These are phyloP conservation scores for Sitta europaea DNA, from an alignment of 2,113 vertebrate species.

Conservation along the genomic window DNA sequence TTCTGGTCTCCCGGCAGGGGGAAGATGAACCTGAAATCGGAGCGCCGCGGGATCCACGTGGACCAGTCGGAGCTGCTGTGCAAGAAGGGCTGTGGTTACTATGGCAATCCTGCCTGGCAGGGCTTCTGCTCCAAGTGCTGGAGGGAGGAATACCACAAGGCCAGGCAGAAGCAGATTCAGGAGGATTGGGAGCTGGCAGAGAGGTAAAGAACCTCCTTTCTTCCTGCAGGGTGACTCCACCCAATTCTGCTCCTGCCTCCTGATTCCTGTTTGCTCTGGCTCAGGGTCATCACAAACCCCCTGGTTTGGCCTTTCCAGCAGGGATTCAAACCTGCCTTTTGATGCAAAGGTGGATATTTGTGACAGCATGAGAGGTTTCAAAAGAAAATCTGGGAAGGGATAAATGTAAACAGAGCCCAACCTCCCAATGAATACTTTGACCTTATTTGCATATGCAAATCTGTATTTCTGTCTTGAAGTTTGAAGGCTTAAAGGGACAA, in stretches of 20 bases:
- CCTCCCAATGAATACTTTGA: not conserved
- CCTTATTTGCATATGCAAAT: not conserved
- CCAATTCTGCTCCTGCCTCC: not conserved
- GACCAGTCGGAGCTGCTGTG: constrained; percentile 94
- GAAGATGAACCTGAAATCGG: constrained; percentile 86
- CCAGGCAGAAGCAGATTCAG: constrained; percentile 90
- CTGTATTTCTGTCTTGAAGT: not conserved
- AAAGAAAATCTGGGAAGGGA: not conserved
- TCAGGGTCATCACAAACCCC: not conserved
- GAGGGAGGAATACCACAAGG: constrained; percentile 89
- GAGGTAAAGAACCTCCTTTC: constrained; percentile 73
- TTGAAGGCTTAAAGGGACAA: not conserved
- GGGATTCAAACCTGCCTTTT: not conserved
- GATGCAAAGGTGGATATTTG: not conserved
- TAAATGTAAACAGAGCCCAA: not conserved
- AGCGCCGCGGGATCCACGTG: constrained; percentile 90
- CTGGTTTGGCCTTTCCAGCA: not conserved
- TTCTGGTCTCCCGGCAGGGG: constrained; percentile 45
- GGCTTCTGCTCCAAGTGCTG: constrained; percentile 97
- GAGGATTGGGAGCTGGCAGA: constrained; percentile 94
- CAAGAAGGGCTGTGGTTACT: constrained; percentile 96
- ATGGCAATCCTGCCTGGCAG: constrained; percentile 91
- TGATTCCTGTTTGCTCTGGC: not conserved
- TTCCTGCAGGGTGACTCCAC: not conserved
- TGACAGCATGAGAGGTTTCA: not conserved